Evolutionary conservation across 2,113 vertebrate species (phyloP).

Genomic region (Chauna torquata): DNA sequence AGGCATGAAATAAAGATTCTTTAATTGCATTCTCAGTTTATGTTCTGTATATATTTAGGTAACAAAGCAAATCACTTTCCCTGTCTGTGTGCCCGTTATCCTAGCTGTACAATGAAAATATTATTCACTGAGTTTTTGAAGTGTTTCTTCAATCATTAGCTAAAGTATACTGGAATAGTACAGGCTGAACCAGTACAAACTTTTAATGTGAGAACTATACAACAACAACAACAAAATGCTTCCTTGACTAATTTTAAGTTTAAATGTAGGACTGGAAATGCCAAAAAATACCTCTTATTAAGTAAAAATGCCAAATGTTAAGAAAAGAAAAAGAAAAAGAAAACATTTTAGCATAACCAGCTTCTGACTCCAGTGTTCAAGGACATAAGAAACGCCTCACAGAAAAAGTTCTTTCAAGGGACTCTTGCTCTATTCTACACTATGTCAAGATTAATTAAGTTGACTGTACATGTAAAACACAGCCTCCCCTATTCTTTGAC

Average conservation of each 20-base stretch:
- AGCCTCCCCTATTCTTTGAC: slow-evolving; percentile 39
- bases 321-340: neutral
- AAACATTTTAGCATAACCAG: neutral
- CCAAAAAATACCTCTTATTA: neutral
- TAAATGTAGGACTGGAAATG: neutral
- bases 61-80: neutral
- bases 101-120: neutral
- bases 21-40: neutral
- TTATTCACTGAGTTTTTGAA: neutral
- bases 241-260: neutral
- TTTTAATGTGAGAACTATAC: neutral
- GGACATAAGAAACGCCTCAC: neutral
- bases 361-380: slow-evolving; percentile 31
- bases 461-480: slow-evolving; percentile 33
- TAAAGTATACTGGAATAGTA: neutral
- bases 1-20: neutral
- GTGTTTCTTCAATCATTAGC: neutral
- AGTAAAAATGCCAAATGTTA: neutral
- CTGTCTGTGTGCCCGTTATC: neutral
- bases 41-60: neutral
- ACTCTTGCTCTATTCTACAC: neutral
- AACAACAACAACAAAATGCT: neutral
- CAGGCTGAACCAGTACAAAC: neutral
- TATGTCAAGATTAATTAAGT: slow-evolving; percentile 35
- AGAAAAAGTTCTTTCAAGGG: slow-evolving; percentile 32